These are phyloP conservation scores for Laothoe populi DNA, from an alignment of 2,888 invertebrate genomes.

Conservation along the genomic window DNA sequence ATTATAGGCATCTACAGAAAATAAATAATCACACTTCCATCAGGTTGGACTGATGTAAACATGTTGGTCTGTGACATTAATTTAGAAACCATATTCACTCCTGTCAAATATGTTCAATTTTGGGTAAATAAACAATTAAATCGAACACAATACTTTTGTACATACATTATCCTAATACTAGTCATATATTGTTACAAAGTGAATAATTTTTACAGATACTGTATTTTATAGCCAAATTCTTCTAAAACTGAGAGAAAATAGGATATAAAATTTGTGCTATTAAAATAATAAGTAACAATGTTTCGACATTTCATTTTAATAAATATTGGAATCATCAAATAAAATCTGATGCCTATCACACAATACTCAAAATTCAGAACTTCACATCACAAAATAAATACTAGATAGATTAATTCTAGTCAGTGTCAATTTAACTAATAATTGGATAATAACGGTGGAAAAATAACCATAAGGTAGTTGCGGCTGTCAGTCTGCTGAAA, in stretches of 20 bases:
- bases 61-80: slow-evolving; percentile 3
- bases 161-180: slow-evolving; percentile 29
- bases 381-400: slow-evolving; percentile 79
- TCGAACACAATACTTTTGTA: slow-evolving; percentile 31
- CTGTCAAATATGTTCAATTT: slow-evolving; percentile 24
- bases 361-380: slow-evolving; percentile 69
- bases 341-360: slow-evolving; percentile 71
- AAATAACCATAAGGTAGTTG: slow-evolving; percentile 72
- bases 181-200: slow-evolving; percentile 25
- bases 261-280: slow-evolving; percentile 41
- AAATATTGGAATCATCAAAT: slow-evolving; percentile 75
- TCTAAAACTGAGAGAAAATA: slow-evolving; percentile 30
- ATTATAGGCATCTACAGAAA: slow-evolving; percentile 3
- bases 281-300: slow-evolving; percentile 49
- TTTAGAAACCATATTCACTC: slow-evolving; percentile 24
- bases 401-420: slow-evolving; percentile 79
- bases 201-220: slow-evolving; percentile 17
- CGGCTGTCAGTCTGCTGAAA: slow-evolving; percentile 84
- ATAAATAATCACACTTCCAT: slow-evolving; percentile 22
- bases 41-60: slow-evolving; percentile 19
- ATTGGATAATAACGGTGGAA: slow-evolving; percentile 82
- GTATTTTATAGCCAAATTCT: slow-evolving; percentile 31
- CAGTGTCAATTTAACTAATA: slow-evolving; percentile 83
- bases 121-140: slow-evolving; percentile 24
- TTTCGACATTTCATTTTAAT: slow-evolving; percentile 58